phyloP scores from a whole-genome alignment of 2,888 invertebrate genomes.

The Ophonus ardosiacus region DNA sequence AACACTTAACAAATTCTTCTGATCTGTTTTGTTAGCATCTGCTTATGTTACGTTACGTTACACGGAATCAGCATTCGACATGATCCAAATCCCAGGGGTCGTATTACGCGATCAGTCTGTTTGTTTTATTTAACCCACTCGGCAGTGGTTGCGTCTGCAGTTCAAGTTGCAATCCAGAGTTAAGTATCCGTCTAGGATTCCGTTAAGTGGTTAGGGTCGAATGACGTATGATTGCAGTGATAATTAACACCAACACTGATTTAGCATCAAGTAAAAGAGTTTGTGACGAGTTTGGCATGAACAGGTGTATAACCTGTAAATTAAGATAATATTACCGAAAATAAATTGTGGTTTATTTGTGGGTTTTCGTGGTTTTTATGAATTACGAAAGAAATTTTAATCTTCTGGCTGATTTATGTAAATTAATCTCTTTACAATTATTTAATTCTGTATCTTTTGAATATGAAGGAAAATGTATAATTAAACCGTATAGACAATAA shows the following conservation, averaged over 20 bases:
- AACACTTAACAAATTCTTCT: neutral
- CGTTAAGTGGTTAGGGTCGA: conserved; percentile 20
- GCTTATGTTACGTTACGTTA: neutral
- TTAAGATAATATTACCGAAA: conserved; percentile 9
- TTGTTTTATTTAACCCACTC: conserved; percentile 61
- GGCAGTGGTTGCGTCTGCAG: neutral
- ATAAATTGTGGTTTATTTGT: conserved; percentile 15
- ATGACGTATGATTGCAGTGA: neutral
- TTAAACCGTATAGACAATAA: too few relatives aligned
- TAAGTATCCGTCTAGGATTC: neutral
- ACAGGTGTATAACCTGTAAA: conserved; percentile 3
- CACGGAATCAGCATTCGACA: conserved; percentile 8
- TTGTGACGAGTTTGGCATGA: neutral
- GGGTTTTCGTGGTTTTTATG: neutral
- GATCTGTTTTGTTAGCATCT: neutral
- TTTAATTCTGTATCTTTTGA: too few relatives aligned
- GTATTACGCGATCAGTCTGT: conserved; percentile 57
- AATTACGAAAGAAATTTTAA: too few relatives aligned
- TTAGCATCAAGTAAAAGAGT: neutral
- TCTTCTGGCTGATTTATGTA: too few relatives aligned
- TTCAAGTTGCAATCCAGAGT: neutral
- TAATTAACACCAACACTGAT: neutral
- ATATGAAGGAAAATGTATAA: too few relatives aligned
- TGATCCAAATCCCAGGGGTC: conserved; percentile 51
- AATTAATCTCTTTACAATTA: too few relatives aligned